Conservation (phyloP, 1,140 invertebrate species). For the Psix sp. region DNA sequence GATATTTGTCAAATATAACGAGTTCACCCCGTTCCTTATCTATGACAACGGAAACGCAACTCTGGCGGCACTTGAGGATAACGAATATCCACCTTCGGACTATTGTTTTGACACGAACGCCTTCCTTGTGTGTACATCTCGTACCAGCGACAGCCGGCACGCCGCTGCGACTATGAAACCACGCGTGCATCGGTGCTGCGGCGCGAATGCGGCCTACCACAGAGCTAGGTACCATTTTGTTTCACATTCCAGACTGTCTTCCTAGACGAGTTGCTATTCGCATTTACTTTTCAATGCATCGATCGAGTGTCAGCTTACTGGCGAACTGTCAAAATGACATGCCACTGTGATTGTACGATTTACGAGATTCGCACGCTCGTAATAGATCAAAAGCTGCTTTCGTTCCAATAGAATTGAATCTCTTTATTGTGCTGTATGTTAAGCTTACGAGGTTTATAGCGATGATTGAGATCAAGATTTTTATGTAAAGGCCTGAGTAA, state of each 20-base stretch:
- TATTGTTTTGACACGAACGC: conserved; percentile 81
- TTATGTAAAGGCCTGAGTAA: too few species aligned
- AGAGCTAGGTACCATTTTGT: conserved; percentile 70
- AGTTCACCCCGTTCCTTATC: conserved; percentile 71
- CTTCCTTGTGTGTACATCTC: conserved; percentile 78
- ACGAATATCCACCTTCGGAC: conserved; percentile 69
- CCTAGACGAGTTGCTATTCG: not conserved
- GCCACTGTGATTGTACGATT: too few species aligned
- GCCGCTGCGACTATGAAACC: conserved; percentile 75
- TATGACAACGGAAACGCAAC: conserved; percentile 79
- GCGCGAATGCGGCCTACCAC: conserved; percentile 78
- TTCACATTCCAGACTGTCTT: conserved; percentile 13
- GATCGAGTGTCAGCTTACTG: too few species aligned
- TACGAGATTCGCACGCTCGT: too few species aligned
- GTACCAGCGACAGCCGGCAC: conserved; percentile 63
- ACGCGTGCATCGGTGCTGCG: conserved; percentile 78
- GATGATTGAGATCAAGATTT: too few species aligned
- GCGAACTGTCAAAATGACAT: too few species aligned
- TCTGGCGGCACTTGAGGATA: conserved; percentile 67
- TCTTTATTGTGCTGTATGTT: too few species aligned
- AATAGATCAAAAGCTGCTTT: too few species aligned
- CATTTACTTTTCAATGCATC: not conserved
- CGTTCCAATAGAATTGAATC: too few species aligned
- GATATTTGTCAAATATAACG: conserved; percentile 65
- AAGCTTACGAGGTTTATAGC: too few species aligned